These are phyloP conservation scores for Podabrus alpinus DNA, from an alignment of 2,888 invertebrate species.

Conservation along the genomic window DNA sequence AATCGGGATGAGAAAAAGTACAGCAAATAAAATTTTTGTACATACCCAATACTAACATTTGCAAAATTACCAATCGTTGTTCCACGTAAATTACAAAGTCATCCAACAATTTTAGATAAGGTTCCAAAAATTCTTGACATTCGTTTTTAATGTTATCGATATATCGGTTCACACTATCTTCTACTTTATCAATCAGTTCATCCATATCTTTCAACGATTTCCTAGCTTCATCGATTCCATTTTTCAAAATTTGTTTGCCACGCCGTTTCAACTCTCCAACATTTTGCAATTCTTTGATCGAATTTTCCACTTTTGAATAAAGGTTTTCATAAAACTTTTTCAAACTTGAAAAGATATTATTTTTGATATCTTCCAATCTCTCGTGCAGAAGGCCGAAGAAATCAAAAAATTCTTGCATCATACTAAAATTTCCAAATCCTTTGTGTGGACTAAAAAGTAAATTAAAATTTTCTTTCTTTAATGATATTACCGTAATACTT, in stretches of 20 bases:
- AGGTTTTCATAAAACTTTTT: neutral
- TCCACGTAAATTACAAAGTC: constrained; percentile 37
- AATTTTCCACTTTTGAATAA: constrained; percentile 14
- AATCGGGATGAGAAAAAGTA: neutral
- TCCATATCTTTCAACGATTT: constrained; percentile 34
- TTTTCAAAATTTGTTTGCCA: constrained; percentile 33
- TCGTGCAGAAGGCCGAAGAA: neutral
- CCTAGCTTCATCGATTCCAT: constrained; percentile 32
- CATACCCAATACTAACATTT: constrained; percentile 36
- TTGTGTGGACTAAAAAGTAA: neutral
- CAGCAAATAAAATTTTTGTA: neutral
- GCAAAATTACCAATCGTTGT: constrained; percentile 33
- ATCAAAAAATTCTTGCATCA: neutral
- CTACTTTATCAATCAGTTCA: constrained; percentile 15
- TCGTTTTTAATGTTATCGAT: constrained; percentile 20
- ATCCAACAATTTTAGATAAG: constrained; percentile 34
- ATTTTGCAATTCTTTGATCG: constrained; percentile 28
- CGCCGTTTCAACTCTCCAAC: constrained; percentile 32
- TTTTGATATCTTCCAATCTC: neutral
- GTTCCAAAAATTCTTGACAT: constrained; percentile 34
- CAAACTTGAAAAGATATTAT: neutral
- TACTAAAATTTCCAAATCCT: neutral
- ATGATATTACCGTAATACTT: neutral
- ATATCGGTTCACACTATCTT: constrained; percentile 33
- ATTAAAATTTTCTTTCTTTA: neutral